phyloP scores from a whole-genome alignment of 2,797 vertebrate species.

The Propithecus deckenii region DNA sequence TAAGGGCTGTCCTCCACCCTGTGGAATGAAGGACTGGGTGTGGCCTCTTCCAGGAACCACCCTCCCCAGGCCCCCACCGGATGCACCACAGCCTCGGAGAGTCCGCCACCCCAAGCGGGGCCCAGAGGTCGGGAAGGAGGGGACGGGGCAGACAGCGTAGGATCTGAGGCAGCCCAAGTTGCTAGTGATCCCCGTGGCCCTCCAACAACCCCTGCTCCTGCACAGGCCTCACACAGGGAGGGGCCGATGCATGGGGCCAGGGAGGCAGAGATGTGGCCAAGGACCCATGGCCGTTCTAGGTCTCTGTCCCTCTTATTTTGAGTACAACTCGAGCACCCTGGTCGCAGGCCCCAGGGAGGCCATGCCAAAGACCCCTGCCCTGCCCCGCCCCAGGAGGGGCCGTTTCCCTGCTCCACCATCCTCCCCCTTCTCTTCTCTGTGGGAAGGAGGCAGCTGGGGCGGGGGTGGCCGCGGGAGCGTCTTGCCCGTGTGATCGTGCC shows the following conservation, averaged over 20 bases:
- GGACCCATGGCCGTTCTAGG: neutral
- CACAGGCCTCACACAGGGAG: neutral
- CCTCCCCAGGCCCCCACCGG: constrained; percentile 36
- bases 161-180: neutral
- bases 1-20: constrained; percentile 22
- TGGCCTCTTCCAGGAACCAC: constrained; percentile 60
- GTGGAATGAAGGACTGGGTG: constrained; percentile 51
- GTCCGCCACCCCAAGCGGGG: neutral
- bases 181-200: neutral
- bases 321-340: neutral
- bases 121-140: neutral
- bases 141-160: neutral
- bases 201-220: neutral
- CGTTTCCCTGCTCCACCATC: neutral
- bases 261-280: neutral
- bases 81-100: neutral
- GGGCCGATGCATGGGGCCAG: neutral
- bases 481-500: constrained; percentile 78
- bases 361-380: neutral
- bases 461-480: constrained; percentile 78
- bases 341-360: neutral
- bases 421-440: constrained; percentile 52
- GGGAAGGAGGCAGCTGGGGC: constrained; percentile 79
- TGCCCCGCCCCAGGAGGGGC: constrained; percentile 27
- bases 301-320: neutral